These are phyloP conservation scores for Philhelius pedissequus DNA, from an alignment of 2,888 invertebrate genomes.

Conservation along the genomic window DNA sequence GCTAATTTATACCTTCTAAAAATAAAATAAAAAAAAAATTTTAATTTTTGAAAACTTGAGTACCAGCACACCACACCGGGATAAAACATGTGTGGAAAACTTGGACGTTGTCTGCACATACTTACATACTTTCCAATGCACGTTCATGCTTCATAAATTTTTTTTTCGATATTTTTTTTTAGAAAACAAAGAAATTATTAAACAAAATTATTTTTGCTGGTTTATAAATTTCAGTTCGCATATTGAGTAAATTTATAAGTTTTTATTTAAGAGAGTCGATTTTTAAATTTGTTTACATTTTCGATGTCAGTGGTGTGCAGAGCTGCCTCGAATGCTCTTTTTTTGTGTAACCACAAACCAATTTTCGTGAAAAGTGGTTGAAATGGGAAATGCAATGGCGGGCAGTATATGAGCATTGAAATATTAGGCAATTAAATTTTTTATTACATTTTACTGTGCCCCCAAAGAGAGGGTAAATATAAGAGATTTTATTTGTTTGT, in stretches of 20 bases:
- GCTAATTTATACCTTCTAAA: constrained; percentile 64
- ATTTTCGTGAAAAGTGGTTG: background rate
- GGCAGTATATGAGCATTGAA: background rate
- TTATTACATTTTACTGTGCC: constrained; percentile 31
- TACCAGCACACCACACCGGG: constrained; percentile 30
- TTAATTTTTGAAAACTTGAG: constrained; percentile 57
- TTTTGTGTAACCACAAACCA: background rate
- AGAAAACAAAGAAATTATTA: background rate
- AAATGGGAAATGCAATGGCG: constrained; percentile 39
- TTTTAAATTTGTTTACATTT: constrained; percentile 36
- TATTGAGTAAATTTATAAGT: constrained; percentile 3
- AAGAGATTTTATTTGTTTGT: constrained; percentile 39
- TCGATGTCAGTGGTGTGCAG: background rate
- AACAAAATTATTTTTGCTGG: background rate
- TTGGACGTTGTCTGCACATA: constrained; percentile 36
- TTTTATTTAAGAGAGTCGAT: constrained; percentile 41
- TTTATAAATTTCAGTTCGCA: background rate
- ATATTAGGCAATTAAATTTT: constrained; percentile 7
- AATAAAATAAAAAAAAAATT: constrained; percentile 43
- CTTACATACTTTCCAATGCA: constrained; percentile 11
- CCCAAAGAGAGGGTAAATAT: constrained; percentile 14
- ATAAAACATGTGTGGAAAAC: constrained; percentile 55
- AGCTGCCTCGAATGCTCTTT: background rate
- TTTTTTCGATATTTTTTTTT: constrained; percentile 11
- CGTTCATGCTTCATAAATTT: constrained; percentile 36